phyloP scores from a whole-genome alignment of 2,113 vertebrate genomes.

The Noturus placidus region DNA sequence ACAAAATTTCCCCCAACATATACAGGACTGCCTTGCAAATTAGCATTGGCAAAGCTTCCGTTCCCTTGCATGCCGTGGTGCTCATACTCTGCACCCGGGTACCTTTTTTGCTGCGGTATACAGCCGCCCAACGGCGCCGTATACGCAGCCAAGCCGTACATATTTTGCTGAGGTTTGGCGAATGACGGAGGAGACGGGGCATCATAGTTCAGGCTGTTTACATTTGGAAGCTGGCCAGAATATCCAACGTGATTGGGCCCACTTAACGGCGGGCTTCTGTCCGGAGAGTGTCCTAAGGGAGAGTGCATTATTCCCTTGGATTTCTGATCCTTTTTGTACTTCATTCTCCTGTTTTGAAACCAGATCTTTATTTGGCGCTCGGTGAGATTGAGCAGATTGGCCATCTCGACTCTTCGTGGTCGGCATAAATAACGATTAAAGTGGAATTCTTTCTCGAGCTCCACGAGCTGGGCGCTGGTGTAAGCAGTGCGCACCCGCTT shows the following conservation, averaged over 20 bases:
- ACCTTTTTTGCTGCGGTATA: constrained; percentile 96
- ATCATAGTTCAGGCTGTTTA: constrained; percentile 89
- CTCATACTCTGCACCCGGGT: constrained; percentile 93
- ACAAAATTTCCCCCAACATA: constrained; percentile 99
- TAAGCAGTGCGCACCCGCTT: constrained; percentile 97
- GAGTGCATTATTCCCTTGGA: constrained; percentile 98
- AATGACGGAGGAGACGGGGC: constrained; percentile 95
- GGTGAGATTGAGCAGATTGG: constrained; percentile 95
- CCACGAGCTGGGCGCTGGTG: constrained; percentile 95
- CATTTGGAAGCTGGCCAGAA: constrained; percentile 88
- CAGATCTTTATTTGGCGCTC: constrained; percentile 99
- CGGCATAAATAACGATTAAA: constrained; percentile 98
- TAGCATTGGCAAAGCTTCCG: constrained; percentile 88
- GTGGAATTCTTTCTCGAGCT: constrained; percentile 98
- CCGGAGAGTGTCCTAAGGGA: constrained; percentile 93
- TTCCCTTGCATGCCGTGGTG: constrained; percentile 94
- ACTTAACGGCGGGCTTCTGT: constrained; percentile 91
- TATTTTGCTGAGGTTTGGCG: constrained; percentile 96
- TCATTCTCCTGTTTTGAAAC: constrained; percentile 99
- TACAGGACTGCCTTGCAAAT: constrained; percentile 97
- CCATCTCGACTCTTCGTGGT: constrained; percentile 96
- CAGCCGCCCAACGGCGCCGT: constrained; percentile 96
- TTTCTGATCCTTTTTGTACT: constrained; percentile 99
- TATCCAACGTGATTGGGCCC: constrained; percentile 91
- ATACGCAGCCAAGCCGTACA: constrained; percentile 98